A percentile compares a stretch with the other conserved stretches of the same genome.
phyloP scores from a whole-genome alignment of 2,888 invertebrate genomes.

The Monoplex corrugatus region DNA sequence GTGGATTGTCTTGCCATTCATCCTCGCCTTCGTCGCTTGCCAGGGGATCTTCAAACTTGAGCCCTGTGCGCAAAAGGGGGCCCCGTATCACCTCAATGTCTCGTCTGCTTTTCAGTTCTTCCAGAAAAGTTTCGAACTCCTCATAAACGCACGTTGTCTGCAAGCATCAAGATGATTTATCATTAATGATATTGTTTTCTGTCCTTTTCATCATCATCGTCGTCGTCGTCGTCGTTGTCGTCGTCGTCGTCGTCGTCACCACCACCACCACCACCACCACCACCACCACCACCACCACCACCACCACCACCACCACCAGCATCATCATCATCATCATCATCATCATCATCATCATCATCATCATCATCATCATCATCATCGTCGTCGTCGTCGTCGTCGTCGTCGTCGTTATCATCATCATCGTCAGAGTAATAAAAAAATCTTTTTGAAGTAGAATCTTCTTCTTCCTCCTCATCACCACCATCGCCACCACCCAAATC shows the following conservation, averaged over 20 bases:
- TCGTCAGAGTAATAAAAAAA: too few species aligned
- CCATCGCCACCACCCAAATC: too few species aligned
- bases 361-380: constrained; percentile 6
- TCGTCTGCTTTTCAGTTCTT: constrained; percentile 32
- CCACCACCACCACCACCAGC: not conserved
- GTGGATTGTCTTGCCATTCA: constrained; percentile 50
- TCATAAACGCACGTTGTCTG: constrained; percentile 54
- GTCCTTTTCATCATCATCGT: too few species aligned
- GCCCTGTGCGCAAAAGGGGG: constrained; percentile 46
- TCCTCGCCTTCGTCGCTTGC: constrained; percentile 31
- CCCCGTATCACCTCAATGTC: constrained; percentile 46
- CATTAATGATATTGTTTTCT: too few species aligned
- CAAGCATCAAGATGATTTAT: not conserved
- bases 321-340: not conserved
- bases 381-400: not conserved
- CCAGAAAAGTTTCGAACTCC: constrained; percentile 49
- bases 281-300: not conserved
- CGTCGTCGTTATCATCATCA: not conserved
- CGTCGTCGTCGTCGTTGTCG: too few species aligned
- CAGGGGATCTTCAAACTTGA: constrained; percentile 32
- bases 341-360: not conserved
- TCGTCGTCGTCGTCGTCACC: too few species aligned
- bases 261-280: too few species aligned
- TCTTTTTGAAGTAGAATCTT: too few species aligned
- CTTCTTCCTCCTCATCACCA: too few species aligned